Conservation (phyloP, 2,888 invertebrate species). For the Eudemis profundana region DNA sequence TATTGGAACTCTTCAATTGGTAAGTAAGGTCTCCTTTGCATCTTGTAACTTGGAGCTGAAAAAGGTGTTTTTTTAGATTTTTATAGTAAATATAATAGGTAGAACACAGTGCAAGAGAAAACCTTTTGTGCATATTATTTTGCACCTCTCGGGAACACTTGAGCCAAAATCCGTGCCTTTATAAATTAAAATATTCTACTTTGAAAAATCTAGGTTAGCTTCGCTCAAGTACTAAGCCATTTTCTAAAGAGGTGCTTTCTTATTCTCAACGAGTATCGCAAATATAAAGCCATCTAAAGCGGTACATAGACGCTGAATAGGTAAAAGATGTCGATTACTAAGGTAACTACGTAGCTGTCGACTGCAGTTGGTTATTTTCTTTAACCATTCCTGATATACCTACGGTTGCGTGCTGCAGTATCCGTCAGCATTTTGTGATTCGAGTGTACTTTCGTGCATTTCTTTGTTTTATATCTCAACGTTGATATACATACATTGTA, state of each 20-base stretch:
- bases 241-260: slow-evolving; percentile 32
- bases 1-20: too few species aligned
- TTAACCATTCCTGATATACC: slow-evolving; percentile 19
- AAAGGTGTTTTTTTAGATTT: neutral
- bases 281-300: slow-evolving; percentile 37
- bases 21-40: too few species aligned
- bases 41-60: too few species aligned
- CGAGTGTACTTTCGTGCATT: neutral
- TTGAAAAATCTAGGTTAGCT: slow-evolving; percentile 28
- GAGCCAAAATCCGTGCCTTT: neutral
- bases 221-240: slow-evolving; percentile 18
- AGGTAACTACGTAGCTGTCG: slow-evolving; percentile 40
- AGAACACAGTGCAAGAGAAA: neutral
- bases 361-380: slow-evolving; percentile 43
- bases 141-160: neutral
- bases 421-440: slow-evolving; percentile 1
- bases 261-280: slow-evolving; percentile 39
- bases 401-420: slow-evolving; percentile 12
- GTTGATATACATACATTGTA: neutral
- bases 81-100: neutral
- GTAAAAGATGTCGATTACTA: slow-evolving; percentile 41
- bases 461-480: neutral
- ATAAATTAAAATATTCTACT: slow-evolving; percentile 26
- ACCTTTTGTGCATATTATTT: neutral
- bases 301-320: slow-evolving; percentile 28